Conservation (phyloP, 2,797 vertebrate species). For the Semotilus atromaculatus region DNA sequence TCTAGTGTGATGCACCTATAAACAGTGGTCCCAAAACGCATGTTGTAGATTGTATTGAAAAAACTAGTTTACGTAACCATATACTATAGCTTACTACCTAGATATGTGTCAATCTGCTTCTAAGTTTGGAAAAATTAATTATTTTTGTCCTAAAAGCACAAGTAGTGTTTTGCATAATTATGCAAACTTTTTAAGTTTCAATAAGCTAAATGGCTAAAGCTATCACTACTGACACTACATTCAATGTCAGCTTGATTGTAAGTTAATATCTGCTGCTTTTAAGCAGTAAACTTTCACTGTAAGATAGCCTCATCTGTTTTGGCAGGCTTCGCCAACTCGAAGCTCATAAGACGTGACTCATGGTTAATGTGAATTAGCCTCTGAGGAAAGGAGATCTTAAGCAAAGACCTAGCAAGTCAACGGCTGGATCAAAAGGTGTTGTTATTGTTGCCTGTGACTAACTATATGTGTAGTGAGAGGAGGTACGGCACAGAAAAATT, state of each 20-base stretch:
- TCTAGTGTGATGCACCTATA: background rate
- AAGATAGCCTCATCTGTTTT: slow-evolving; percentile 11
- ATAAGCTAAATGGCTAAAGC: background rate
- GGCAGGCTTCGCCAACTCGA: background rate
- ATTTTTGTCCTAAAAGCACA: background rate
- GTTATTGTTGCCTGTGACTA: slow-evolving; percentile 29
- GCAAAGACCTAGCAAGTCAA: slow-evolving; percentile 27
- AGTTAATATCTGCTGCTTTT: background rate
- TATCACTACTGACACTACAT: background rate
- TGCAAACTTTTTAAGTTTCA: background rate
- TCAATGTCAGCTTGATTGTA: background rate
- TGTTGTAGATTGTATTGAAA: background rate
- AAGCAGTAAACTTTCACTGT: slow-evolving; percentile 13
- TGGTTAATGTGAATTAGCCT: slow-evolving; percentile 33
- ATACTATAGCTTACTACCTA: background rate
- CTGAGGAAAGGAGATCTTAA: slow-evolving; percentile 23
- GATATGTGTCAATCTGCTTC: background rate
- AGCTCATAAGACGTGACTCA: slow-evolving; percentile 28
- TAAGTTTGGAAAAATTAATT: background rate
- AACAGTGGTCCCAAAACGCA: background rate
- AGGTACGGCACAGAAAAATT: slow-evolving; percentile 9
- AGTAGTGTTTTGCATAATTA: background rate
- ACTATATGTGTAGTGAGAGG: background rate
- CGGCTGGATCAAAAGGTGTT: slow-evolving; percentile 30
- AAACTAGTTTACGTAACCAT: background rate